Conservation (phyloP, 2,113 vertebrate species). For the Acrocephalus arundinaceus region DNA sequence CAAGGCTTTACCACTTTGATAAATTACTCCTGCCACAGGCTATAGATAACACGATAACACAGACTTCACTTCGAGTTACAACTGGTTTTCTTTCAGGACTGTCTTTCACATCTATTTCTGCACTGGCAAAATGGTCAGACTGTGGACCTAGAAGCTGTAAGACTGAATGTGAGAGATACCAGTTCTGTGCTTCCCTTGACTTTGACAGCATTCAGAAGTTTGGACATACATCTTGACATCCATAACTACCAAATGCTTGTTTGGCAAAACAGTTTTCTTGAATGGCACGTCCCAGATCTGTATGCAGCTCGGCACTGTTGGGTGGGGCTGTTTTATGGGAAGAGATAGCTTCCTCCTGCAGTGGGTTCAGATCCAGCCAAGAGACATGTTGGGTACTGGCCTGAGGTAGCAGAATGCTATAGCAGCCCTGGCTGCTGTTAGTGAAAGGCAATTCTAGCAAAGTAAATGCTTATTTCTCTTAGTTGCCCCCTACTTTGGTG, state of each 20-base stretch:
- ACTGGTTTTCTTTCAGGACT: background rate
- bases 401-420: background rate
- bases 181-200: background rate
- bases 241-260: background rate
- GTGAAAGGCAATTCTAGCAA: background rate
- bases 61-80: background rate
- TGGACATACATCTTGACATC: background rate
- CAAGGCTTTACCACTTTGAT: background rate
- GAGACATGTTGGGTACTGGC: background rate
- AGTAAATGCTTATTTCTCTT: background rate
- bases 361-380: background rate
- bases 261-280: background rate
- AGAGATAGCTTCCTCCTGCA: background rate
- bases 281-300: background rate
- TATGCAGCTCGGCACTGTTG: background rate
- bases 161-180: background rate
- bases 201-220: background rate
- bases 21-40: background rate
- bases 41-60: background rate
- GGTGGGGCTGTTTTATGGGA: background rate
- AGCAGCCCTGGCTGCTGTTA: background rate
- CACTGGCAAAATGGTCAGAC: background rate
- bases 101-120: background rate
- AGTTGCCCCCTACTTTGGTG: background rate
- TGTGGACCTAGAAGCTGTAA: background rate